Conservation (phyloP, 35 echinoderm and acorn worm species). For the Strongylocentrotus purpuratus region DNA sequence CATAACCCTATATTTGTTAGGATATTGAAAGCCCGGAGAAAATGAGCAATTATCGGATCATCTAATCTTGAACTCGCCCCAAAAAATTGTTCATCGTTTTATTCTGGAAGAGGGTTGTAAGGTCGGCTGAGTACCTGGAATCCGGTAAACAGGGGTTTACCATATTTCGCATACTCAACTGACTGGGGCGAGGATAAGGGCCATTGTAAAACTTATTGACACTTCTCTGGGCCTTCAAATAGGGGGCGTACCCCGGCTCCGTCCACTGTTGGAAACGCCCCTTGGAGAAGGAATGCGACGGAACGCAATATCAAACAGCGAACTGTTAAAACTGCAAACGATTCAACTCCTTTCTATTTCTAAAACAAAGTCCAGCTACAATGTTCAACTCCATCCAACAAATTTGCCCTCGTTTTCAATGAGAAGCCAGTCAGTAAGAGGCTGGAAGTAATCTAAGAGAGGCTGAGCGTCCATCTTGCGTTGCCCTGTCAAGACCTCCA, state of each 20-base stretch:
- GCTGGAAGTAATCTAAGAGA: conserved; percentile 78
- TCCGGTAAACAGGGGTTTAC: too few relatives aligned
- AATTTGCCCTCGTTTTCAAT: not conserved
- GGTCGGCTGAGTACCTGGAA: too few relatives aligned
- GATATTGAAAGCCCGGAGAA: too few relatives aligned
- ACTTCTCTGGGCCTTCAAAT: not conserved
- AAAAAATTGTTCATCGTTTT: too few relatives aligned
- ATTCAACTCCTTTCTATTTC: not conserved
- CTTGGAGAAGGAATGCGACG: not conserved
- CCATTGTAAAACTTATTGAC: not conserved
- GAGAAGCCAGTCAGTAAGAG: conserved; percentile 78
- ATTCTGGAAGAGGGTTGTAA: too few relatives aligned
- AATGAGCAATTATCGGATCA: too few relatives aligned
- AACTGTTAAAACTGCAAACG: not conserved
- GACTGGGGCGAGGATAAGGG: too few relatives aligned
- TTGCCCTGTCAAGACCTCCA: conserved; percentile 75
- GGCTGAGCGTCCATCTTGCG: conserved; percentile 67
- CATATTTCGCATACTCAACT: too few relatives aligned
- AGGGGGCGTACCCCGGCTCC: not conserved
- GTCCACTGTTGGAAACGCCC: not conserved
- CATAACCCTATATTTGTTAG: too few relatives aligned
- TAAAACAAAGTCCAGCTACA: not conserved
- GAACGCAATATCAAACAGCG: not conserved
- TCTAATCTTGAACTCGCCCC: too few relatives aligned
- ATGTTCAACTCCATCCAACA: conserved; percentile 12